phyloP scores from a whole-genome alignment of 1,140 invertebrate genomes.

The Antheraea mylitta region DNA sequence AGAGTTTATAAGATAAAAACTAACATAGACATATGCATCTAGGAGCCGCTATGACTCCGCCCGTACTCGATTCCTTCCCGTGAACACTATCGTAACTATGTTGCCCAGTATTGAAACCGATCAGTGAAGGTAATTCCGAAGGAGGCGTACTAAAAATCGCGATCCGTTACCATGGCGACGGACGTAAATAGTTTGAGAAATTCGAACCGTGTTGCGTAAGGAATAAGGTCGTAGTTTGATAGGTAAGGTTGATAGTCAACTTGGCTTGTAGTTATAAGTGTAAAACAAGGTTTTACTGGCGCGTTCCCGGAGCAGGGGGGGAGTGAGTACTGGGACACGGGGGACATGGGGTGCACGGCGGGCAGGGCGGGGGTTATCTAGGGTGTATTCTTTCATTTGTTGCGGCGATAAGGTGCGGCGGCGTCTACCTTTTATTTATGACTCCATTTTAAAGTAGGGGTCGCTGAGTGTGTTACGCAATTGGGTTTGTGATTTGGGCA shows the following conservation, averaged over 20 bases:
- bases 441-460: slow-evolving; percentile 71
- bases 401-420: slow-evolving; percentile 68
- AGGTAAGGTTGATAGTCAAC: slow-evolving; percentile 26
- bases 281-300: slow-evolving; percentile 66
- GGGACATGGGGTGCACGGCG: slow-evolving; percentile 31
- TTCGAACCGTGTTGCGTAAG: neutral
- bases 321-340: neutral
- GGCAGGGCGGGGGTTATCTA: slow-evolving; percentile 16
- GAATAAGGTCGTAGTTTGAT: slow-evolving; percentile 1
- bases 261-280: slow-evolving; percentile 69
- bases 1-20: neutral
- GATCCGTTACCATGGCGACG: slow-evolving; percentile 59
- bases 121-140: slow-evolving; percentile 46
- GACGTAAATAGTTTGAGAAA: slow-evolving; percentile 16
- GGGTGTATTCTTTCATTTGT: slow-evolving; percentile 70
- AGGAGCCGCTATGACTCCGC: no score
- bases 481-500: slow-evolving; percentile 45
- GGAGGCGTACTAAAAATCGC: slow-evolving; percentile 57
- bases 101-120: neutral
- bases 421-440: slow-evolving; percentile 71
- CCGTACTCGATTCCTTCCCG: neutral
- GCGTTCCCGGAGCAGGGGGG: slow-evolving; percentile 34
- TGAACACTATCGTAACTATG: neutral
- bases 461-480: slow-evolving; percentile 59
- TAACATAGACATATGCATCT: neutral